Evolutionary conservation across 2,888 invertebrate genomes (phyloP), one percentile per base, ranked within the genome.

Genomic region (Callimorpha dominula): DNA sequence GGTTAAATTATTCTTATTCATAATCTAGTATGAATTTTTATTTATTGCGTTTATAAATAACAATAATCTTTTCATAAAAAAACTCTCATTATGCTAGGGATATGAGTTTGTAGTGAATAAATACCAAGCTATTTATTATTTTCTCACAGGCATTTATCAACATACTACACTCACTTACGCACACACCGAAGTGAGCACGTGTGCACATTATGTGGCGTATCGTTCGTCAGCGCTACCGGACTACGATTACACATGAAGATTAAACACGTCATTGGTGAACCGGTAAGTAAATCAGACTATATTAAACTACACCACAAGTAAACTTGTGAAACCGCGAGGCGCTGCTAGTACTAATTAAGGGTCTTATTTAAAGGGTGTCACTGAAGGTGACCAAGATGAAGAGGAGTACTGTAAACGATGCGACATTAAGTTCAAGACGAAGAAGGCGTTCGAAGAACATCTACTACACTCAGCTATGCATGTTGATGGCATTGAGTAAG

Each of bases 101-200:
- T 1, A 31, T 31, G 31, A 31, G 31, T 2, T 31, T 31, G 31
- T 31, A 31, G 31, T 46, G 43, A 8, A 46, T 3, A 8, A 12
- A 57, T 4, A 1, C 11, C 17, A 42, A 46, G 9, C 0, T 9
- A 62, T 15, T 12, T 42, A 40, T 65, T 4, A 46, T 42, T 71
- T 15, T 17, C n/a, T 69, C 42, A 0, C 77, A 91, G 91, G 11
- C 92, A 92, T 71, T 70, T 87, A 42, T 90, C 91, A 4, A 89
- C 92, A 7, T 91, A 89, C 81, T 92, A 92, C 85, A 90, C 94
- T 0, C 95, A 95, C 81, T 63, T 94, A 72, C 93, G 94, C 57
- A 91, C 93, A 43, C 95, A 95, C 73, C 85, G 94, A 14, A 94
- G 93, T 77, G 87, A 87, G 65, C 88, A 90, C 73, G 88, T 94